Percentiles rank a stretch among this genome's conserved stretches.
These are phyloP conservation scores for Eupithecia exiguata DNA, from an alignment of 2,888 invertebrate genomes.

Conservation along the genomic window DNA sequence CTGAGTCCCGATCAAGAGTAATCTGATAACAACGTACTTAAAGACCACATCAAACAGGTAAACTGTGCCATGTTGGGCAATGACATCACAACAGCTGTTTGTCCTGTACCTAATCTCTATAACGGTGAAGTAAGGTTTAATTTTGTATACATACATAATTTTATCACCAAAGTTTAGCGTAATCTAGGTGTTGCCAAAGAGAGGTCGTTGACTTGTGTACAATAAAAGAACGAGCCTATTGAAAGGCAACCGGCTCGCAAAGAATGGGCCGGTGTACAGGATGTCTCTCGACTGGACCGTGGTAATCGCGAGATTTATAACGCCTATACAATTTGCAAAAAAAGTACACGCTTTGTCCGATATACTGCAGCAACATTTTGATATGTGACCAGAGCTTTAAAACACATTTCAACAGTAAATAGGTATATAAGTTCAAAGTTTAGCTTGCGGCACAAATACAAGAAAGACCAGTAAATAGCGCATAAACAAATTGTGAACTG, in stretches of 20 bases:
- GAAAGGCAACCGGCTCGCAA: constrained; percentile 45
- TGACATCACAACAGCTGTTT: constrained; percentile 46
- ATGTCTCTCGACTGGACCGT: constrained; percentile 52
- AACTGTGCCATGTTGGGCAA: constrained; percentile 56
- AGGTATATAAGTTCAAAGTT: background rate
- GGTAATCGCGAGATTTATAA: constrained; percentile 42
- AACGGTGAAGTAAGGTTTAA: constrained; percentile 30
- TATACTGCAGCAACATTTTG: background rate
- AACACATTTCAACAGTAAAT: background rate
- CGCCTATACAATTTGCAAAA: constrained; percentile 33
- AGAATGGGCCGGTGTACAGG: constrained; percentile 53
- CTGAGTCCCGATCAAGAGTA: constrained; percentile 45
- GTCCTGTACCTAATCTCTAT: constrained; percentile 31
- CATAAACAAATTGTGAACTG: constrained; percentile 11
- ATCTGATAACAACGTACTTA: constrained; percentile 51
- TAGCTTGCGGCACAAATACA: background rate
- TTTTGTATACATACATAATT: constrained; percentile 14
- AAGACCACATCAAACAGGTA: constrained; percentile 54
- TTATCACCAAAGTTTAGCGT: constrained; percentile 39
- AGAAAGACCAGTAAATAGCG: background rate
- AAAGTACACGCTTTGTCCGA: constrained; percentile 14
- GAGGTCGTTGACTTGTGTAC: constrained; percentile 43
- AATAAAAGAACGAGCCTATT: constrained; percentile 49
- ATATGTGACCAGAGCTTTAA: background rate
- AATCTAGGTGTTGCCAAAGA: constrained; percentile 45